Evolutionary conservation across 2,888 invertebrate species (phyloP).

Genomic region (Malacosoma neustria): DNA sequence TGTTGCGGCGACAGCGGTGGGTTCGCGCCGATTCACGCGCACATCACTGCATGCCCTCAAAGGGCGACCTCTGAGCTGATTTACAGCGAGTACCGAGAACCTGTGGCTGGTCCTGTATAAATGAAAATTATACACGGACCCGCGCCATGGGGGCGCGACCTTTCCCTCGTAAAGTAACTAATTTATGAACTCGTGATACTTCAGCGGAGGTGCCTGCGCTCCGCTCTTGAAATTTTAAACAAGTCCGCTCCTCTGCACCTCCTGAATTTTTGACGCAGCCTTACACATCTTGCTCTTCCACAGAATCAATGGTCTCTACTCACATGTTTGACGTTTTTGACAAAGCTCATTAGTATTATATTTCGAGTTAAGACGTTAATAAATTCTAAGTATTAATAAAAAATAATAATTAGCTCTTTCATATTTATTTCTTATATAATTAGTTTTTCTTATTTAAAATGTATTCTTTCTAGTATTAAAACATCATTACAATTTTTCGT

Average conservation of each 20-base stretch:
- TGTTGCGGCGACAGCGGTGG: slow-evolving; percentile 39
- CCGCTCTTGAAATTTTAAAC: slow-evolving; percentile 65
- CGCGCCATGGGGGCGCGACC: slow-evolving; percentile 48
- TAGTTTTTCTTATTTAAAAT: too few relatives aligned
- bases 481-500: too few relatives aligned
- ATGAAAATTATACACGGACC: slow-evolving; percentile 64
- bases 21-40: slow-evolving; percentile 16
- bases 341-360: too few relatives aligned
- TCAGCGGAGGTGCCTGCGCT: slow-evolving; percentile 45
- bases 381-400: too few relatives aligned
- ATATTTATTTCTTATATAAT: too few relatives aligned
- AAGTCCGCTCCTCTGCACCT: slow-evolving; percentile 36
- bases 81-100: slow-evolving; percentile 58
- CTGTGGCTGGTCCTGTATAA: slow-evolving; percentile 62
- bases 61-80: slow-evolving; percentile 54
- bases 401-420: too few relatives aligned
- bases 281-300: slow-evolving; percentile 40
- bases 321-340: slow-evolving; percentile 10
- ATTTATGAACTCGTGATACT: slow-evolving; percentile 64
- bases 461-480: too few relatives aligned
- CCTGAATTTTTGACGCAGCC: slow-evolving; percentile 46
- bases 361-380: too few relatives aligned
- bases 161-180: slow-evolving; percentile 65
- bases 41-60: slow-evolving; percentile 30
- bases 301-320: slow-evolving; percentile 27